A percentile compares a stretch with the other conserved stretches of the same genome.
Conservation (phyloP, 2,113 vertebrate species). For the Mormyrus iriodes region DNA sequence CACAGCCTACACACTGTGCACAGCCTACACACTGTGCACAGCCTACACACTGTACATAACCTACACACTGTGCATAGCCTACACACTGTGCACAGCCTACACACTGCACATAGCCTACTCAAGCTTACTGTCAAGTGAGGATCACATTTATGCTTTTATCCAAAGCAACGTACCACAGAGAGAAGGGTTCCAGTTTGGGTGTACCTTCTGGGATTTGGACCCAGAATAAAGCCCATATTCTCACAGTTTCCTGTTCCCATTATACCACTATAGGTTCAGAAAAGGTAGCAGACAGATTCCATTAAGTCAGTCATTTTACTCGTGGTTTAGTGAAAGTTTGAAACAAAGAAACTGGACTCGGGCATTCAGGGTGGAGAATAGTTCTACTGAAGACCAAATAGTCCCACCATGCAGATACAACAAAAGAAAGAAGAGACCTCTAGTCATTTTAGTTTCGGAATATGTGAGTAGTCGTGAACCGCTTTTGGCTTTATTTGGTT, state of each 20-base stretch:
- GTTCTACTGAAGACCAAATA: not conserved
- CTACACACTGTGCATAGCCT: not conserved
- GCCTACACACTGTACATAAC: not conserved
- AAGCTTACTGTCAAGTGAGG: not conserved
- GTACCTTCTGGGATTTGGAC: not conserved
- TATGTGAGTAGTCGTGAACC: not conserved
- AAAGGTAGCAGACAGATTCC: not conserved
- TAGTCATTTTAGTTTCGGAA: not conserved
- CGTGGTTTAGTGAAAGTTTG: not conserved
- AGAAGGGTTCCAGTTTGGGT: not conserved
- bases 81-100: not conserved
- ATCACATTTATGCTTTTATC: not conserved
- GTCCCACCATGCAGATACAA: not conserved
- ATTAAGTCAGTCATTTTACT: not conserved
- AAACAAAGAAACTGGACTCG: not conserved
- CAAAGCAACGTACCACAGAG: not conserved
- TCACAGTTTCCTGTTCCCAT: not conserved
- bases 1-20: not conserved
- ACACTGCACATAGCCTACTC: not conserved
- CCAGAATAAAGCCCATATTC: not conserved
- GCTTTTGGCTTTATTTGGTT: not conserved
- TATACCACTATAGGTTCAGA: not conserved
- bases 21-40: not conserved
- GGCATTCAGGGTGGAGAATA: not conserved
- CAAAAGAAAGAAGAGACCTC: not conserved